Base-by-base conservation (phyloP, 2,888 invertebrate species). In the Ametastegia equiseti region DNA sequence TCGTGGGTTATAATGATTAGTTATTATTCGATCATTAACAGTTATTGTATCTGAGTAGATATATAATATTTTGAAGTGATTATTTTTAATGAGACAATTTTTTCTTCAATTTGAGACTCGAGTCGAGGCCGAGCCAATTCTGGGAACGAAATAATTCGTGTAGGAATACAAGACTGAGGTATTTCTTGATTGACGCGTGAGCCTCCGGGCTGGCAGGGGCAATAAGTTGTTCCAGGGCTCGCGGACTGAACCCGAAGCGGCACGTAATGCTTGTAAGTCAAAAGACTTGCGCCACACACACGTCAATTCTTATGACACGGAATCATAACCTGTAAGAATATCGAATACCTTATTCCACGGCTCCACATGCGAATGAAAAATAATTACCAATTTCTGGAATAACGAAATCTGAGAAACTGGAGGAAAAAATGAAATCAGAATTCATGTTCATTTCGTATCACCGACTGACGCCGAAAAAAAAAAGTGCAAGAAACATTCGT, bases 131-230 rank as follows among this genome's bases (percentile, higher is more conserved):
- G 65, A 39, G 19, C n/a, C 19, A 65, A 36, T 65, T 65, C 65
- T 65, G 9, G 2, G 33, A 33, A 65, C 2, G 15, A 33, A 19
- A 30, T 39, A 39, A 39, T 67, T 67, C 36, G 39, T 39, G 9
- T 23, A 11, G 39, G 67, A 36, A 67, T 67, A 39, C 67, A 60
- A 60, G 36, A 36, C 39, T 1, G 23, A 67, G 67, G 67, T 67
- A 67, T 67, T 67, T 67, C 39, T 39, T 67, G 67, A 67, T 67
- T 39, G 67, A 67, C 67, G 36, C 67, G 36, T 39, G 15, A 60
- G 60, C 60, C 60, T 60, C 60, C 60, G 60, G 60, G 30, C 30
- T 13, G 27, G 60, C 30, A 60, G 60, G 13, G 30, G 60, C 30
- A 60, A 60, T n/a, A n/a, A 60, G 60, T 30, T 36, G 39, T 67